These are phyloP conservation scores for Agriopis aurantiaria DNA, from an alignment of 2,888 invertebrate genomes.

Conservation along the genomic window DNA sequence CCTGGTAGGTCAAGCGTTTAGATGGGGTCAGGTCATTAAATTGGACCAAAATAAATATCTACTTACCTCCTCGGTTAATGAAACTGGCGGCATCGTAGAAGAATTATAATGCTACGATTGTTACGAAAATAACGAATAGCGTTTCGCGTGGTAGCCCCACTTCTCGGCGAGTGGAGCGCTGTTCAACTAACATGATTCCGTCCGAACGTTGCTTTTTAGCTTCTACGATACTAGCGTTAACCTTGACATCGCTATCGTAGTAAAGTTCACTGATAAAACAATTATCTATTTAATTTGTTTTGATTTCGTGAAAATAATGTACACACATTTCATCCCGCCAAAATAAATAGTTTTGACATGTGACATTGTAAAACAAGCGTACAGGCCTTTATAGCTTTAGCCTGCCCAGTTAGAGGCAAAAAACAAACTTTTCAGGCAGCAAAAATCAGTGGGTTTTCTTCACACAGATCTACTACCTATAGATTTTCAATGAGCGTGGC, in stretches of 20 bases:
- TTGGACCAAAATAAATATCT: slow-evolving; percentile 37
- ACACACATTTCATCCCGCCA: not conserved
- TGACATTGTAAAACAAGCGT: not conserved
- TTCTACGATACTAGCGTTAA: slow-evolving; percentile 53
- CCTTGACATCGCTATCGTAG: slow-evolving; percentile 71
- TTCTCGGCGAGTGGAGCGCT: slow-evolving; percentile 55
- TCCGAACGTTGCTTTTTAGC: slow-evolving; percentile 67
- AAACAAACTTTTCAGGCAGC: no score
- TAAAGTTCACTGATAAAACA: slow-evolving; percentile 21
- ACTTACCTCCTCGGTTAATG: slow-evolving; percentile 79
- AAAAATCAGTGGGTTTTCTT: no score
- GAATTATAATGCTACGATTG: slow-evolving; percentile 15
- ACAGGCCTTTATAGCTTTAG: no score
- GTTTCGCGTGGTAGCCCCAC: slow-evolving; percentile 46
- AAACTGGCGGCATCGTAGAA: slow-evolving; percentile 79
- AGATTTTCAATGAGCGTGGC: no score
- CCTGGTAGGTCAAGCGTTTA: not conserved
- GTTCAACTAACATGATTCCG: slow-evolving; percentile 70
- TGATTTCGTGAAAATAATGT: slow-evolving; percentile 4
- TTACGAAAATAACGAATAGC: slow-evolving; percentile 33
- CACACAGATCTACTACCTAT: no score
- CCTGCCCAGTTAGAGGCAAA: no score
- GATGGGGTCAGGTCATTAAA: slow-evolving; percentile 15
- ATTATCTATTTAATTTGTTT: slow-evolving; percentile 19
- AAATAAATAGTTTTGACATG: not conserved